Evolutionary conservation across 2,888 invertebrate genomes (phyloP), one percentile per base, ranked within the genome.

Genomic region (Cheilosia urbana): DNA sequence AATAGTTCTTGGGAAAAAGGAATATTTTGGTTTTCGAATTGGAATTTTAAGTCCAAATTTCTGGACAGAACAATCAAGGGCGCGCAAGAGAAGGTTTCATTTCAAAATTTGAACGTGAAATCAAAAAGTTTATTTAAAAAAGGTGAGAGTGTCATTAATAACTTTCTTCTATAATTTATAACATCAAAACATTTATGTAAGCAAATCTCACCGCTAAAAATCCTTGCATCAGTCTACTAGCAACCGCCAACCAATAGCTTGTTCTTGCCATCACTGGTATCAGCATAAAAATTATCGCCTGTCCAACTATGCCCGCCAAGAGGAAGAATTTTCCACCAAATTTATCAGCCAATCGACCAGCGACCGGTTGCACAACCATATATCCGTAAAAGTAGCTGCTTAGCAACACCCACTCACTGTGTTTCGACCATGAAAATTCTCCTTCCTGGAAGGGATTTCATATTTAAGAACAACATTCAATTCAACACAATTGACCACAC

Each of bases 331-430:
- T 93, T 42, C 93, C 92, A 42, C 93, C 93, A 87, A 91, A 92
- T 49, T 90, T 88, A 87, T 93, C 93, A 0, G 91, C 90, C 45
- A 93, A 84, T 76, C 91, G 90, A 11, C 93, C 93, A 17, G 92
- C 92, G 58, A 92, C 79, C 0, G 92, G 91, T 62, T 92, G 89
- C 3, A 91, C 91, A 17, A 92, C 83, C 17, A 92, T 89, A 58
- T 91, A 93, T 63, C 93, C 93, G 87, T 93, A 94, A 90, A 93
- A 94, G 89, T 94, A 93, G 4, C 93, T 92, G 6, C 93, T 93
- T 3, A 94, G 90, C 58, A 95, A 90, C 1, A 90, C 88, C 21
- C 94, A 93, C 88, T 94, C 93, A 17, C 92, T 90, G 6, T 90
- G 89, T 72, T 94, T 93, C 40, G 92, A 91, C 94, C 95, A 94